These are phyloP conservation scores for Petrocephalus sullivani DNA, from an alignment of 2,797 vertebrate genomes.

Conservation along the genomic window DNA sequence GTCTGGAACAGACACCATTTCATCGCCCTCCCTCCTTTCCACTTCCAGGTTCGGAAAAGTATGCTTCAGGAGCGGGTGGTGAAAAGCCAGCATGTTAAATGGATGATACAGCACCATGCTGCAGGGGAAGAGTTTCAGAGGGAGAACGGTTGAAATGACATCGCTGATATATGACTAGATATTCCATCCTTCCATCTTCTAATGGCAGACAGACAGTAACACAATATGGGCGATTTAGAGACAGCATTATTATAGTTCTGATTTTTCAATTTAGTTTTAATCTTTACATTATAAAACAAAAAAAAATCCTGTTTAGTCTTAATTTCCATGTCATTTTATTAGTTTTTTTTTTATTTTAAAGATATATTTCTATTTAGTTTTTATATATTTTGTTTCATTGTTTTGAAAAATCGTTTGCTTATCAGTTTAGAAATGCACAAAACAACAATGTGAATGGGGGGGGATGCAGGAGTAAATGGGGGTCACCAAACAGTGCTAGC, in stretches of 20 bases:
- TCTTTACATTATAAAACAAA: neutral
- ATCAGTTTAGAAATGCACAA: too few relatives aligned
- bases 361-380: neutral
- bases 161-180: neutral
- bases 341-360: neutral
- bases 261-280: neutral
- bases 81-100: neutral
- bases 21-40: neutral
- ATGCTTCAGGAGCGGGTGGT: too few relatives aligned
- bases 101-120: neutral
- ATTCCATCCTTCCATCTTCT: neutral
- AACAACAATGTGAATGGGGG: neutral
- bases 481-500: neutral
- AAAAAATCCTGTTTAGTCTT: neutral
- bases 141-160: neutral
- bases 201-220: neutral
- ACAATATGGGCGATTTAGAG: neutral
- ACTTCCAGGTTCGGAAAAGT: neutral
- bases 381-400: too few relatives aligned
- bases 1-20: constrained; percentile 15
- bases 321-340: neutral
- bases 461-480: neutral
- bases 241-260: neutral
- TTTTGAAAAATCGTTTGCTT: too few relatives aligned
- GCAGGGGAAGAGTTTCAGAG: neutral